Base-by-base conservation (phyloP, 2,113 vertebrate genomes). In the Glareola pratincola region DNA sequence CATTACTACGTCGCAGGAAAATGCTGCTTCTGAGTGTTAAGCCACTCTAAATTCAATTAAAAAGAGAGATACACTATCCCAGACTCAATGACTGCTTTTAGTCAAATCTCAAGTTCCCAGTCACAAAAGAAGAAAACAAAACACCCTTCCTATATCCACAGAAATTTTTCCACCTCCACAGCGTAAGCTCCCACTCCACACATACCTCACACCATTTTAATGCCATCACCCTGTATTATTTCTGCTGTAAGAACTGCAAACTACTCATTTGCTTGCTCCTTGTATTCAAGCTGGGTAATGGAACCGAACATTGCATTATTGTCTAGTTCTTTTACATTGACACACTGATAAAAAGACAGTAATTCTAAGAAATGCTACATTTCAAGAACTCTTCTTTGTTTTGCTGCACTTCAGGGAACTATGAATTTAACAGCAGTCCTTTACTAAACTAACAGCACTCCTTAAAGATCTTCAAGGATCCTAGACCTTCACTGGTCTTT, bases 371-470 rank as follows among this genome's bases (percentile, higher is more conserved):
- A 71, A 32, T 8, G 39, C 13, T 45, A 50, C 2, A 1, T 27
- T 77, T 80, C 59, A 90, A 64, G 15, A 83, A 74, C n/a, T 56
- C 30, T 47, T 80, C 19, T 43, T 37, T 27, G 14, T 69, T 84
- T 81, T 17, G 7, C 18, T 32, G 32, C 6, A 20, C 67, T 91
- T 78, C 34, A 75, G n/a, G 32, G 51, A 81, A 43, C 56, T 53
- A 39, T 0, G 3, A 56, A 1, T 1, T 62, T 14, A 80, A 74
- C 7, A 80, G 12, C 6, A 76, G 13, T 30, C 18, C 34, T 64
- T 64, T 56, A 24, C 23, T 62, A 69, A 86, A 86, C 16, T 53
- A 74, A 43, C 14, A 39, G 22, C 21, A 36, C 4, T 56, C 69
- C 23, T 43, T 18, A 64, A 71, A 88, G 26, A 26, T 66, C 51